These are phyloP conservation scores for Sturnus vulgaris DNA, from an alignment of 2,113 vertebrate species.

Conservation along the genomic window DNA sequence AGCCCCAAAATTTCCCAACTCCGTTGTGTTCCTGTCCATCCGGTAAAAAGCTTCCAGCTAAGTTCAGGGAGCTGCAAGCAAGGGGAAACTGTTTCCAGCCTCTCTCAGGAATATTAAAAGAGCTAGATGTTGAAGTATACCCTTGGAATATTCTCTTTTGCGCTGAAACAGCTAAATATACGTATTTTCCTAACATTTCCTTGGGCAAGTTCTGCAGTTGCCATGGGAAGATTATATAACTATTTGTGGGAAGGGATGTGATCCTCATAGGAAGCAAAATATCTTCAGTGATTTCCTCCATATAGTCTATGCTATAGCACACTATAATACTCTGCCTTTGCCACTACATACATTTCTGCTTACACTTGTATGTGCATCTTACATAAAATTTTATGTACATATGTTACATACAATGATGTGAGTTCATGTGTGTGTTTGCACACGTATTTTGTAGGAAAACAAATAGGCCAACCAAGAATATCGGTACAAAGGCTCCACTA, in stretches of 20 bases:
- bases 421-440: fast-evolving
- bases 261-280: background rate
- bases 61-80: background rate
- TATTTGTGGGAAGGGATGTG: background rate
- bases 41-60: background rate
- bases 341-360: background rate
- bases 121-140: background rate
- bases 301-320: background rate
- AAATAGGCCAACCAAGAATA: background rate
- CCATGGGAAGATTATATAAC: background rate
- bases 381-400: background rate
- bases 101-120: background rate
- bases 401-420: background rate
- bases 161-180: background rate
- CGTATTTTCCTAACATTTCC: background rate
- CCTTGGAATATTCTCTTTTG: background rate
- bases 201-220: background rate
- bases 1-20: background rate
- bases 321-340: background rate
- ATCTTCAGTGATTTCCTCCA: background rate
- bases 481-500: background rate
- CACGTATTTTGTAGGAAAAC: background rate
- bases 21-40: fast-evolving
- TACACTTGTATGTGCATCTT: background rate
- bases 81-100: background rate